These are phyloP conservation scores for Cinara cedri DNA, from an alignment of 2,888 invertebrate genomes.

Conservation along the genomic window DNA sequence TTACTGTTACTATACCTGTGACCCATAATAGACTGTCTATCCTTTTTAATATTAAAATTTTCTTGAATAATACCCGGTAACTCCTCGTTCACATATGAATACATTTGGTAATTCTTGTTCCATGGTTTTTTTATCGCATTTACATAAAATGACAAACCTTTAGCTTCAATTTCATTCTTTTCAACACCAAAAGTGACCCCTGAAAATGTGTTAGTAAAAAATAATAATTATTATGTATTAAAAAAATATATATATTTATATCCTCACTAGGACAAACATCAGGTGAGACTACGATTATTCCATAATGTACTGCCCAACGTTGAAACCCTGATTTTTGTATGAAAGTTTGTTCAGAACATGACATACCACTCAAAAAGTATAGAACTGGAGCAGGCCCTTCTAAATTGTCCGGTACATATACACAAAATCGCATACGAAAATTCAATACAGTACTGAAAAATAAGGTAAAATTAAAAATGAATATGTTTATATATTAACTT, in stretches of 20 bases:
- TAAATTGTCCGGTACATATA: slow-evolving; percentile 85
- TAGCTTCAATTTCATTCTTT: slow-evolving; percentile 41
- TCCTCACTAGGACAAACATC: slow-evolving; percentile 86
- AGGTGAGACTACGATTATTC: slow-evolving; percentile 87
- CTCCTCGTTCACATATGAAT: slow-evolving; percentile 89
- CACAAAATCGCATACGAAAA: slow-evolving; percentile 91
- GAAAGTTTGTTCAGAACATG: slow-evolving; percentile 95
- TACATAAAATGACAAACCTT: slow-evolving; percentile 83
- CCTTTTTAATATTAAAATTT: slow-evolving; percentile 72
- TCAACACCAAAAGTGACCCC: slow-evolving; percentile 31
- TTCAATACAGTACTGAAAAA: slow-evolving; percentile 71
- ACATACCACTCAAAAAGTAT: slow-evolving; percentile 90
- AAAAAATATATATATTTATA: too few relatives aligned
- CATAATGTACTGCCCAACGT: slow-evolving; percentile 83
- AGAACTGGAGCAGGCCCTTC: slow-evolving; percentile 77
- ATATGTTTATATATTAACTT: too few relatives aligned
- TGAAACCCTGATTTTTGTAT: slow-evolving; percentile 95
- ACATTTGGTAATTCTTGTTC: slow-evolving; percentile 94
- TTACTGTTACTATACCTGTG: slow-evolving; percentile 69
- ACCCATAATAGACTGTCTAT: slow-evolving; percentile 78
- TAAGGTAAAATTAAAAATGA: neutral
- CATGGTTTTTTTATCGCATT: slow-evolving; percentile 90
- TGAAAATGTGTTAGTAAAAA: neutral
- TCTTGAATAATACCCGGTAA: slow-evolving; percentile 75
- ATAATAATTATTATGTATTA: too few relatives aligned